Evolutionary conservation across 2,888 invertebrate genomes (phyloP).

Genomic region (Acleris holmiana): DNA sequence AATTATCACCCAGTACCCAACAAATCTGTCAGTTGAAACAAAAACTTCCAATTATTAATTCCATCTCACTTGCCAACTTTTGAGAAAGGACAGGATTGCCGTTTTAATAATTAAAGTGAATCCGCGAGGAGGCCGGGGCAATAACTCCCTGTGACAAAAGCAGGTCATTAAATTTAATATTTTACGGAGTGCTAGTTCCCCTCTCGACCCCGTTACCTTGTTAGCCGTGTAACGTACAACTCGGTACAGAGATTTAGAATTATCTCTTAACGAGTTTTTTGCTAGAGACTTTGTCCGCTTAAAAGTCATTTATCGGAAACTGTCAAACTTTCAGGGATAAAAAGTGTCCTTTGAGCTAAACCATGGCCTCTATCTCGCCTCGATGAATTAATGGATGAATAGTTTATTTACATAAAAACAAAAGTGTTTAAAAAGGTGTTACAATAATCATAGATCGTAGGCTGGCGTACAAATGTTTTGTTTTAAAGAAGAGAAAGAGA

Average conservation of each 20-base stretch:
- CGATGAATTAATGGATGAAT: too few relatives aligned
- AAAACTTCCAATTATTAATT: conserved; percentile 40
- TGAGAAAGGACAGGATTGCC: conserved; percentile 51
- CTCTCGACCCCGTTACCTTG: conserved; percentile 55
- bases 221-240: conserved; percentile 9
- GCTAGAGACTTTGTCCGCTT: background rate
- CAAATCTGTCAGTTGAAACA: conserved; percentile 21
- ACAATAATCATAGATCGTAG: too few relatives aligned
- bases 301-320: too few relatives aligned
- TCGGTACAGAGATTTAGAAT: conserved; percentile 10
- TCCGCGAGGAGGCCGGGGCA: conserved; percentile 46
- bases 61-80: conserved; percentile 33
- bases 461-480: too few relatives aligned
- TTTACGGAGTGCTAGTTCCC: conserved; percentile 56
- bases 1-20: background rate
- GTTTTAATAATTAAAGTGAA: conserved; percentile 59
- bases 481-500: too few relatives aligned
- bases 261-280: background rate
- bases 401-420: too few relatives aligned
- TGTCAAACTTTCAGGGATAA: too few relatives aligned
- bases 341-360: too few relatives aligned
- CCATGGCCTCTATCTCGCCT: too few relatives aligned
- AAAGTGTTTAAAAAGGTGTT: too few relatives aligned
- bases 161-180: conserved; percentile 71
- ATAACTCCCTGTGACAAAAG: conserved; percentile 60